Percentiles rank a stretch among this genome's conserved stretches.
phyloP scores from a whole-genome alignment of 2,888 invertebrate species.

The Drosophila prolongata region DNA sequence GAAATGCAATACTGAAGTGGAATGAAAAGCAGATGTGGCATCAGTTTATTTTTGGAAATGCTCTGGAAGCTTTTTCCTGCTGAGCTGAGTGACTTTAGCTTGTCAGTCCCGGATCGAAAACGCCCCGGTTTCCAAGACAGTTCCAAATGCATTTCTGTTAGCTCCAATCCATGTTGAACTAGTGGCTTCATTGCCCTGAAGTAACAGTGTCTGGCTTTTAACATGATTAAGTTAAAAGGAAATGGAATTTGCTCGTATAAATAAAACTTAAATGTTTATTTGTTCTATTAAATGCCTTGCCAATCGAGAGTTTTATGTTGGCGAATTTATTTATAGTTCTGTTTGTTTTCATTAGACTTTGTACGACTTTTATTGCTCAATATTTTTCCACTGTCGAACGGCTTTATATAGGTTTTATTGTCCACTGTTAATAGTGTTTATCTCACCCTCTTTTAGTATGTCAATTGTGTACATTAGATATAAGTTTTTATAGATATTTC shows the following conservation, averaged over 20 bases:
- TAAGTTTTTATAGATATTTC: slow-evolving; percentile 28
- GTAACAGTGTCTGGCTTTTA: slow-evolving; percentile 60
- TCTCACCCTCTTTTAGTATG: slow-evolving; percentile 4
- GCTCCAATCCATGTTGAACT: slow-evolving; percentile 5
- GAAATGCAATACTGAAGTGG: slow-evolving; percentile 21
- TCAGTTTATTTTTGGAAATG: slow-evolving; percentile 16
- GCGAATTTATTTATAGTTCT: slow-evolving; percentile 78
- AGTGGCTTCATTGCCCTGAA: slow-evolving; percentile 14
- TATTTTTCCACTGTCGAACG: slow-evolving; percentile 34
- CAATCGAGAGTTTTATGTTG: slow-evolving; percentile 68
- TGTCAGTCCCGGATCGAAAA: slow-evolving; percentile 15
- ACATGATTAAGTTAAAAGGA: slow-evolving; percentile 58
- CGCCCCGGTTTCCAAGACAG: slow-evolving; percentile 4
- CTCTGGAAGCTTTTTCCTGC: slow-evolving; percentile 19
- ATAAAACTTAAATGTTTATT: slow-evolving; percentile 56
- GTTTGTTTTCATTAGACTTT: slow-evolving; percentile 76
- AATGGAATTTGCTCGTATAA: slow-evolving; percentile 3
- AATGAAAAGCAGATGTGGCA: slow-evolving; percentile 26
- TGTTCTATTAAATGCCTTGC: slow-evolving; percentile 56
- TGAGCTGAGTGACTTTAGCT: slow-evolving; percentile 29
- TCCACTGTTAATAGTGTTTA: slow-evolving; percentile 1
- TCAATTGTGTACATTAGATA: slow-evolving; percentile 35
- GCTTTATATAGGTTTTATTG: slow-evolving; percentile 39
- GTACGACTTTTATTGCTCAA: slow-evolving; percentile 57
- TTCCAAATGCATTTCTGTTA: slow-evolving; percentile 9